Percentiles rank a stretch among this genome's conserved stretches.
These are phyloP conservation scores for Elachura formosa DNA, from an alignment of 2,113 vertebrate genomes.

Conservation along the genomic window DNA sequence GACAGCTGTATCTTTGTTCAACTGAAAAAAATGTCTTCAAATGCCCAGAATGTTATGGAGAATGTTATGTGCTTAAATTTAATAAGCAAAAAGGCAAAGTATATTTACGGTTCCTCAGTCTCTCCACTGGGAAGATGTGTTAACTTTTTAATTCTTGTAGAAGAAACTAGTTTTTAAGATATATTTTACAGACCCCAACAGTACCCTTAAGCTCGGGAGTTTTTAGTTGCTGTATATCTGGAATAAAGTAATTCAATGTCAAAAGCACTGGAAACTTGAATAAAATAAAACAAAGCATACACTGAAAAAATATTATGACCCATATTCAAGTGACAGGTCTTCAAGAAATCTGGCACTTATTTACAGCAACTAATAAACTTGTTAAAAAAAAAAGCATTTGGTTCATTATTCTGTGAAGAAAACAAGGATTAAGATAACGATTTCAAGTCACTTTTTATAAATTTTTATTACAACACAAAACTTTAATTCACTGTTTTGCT, in stretches of 20 bases:
- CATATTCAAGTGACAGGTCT: not conserved
- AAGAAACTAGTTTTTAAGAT: not conserved
- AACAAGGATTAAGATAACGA: not conserved
- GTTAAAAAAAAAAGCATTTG: not conserved
- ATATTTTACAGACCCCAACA: not conserved
- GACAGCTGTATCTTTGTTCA: conserved; percentile 18
- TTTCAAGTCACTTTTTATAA: not conserved
- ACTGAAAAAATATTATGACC: not conserved
- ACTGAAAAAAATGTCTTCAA: conserved; percentile 40
- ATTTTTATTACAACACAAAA: not conserved
- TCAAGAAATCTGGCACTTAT: not conserved
- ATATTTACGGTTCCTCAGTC: not conserved
- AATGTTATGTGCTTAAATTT: not conserved
- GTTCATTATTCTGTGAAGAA: not conserved
- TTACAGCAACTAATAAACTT: not conserved
- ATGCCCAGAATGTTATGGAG: not conserved
- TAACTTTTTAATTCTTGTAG: not conserved
- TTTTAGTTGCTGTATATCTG: not conserved
- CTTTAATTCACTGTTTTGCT: not conserved
- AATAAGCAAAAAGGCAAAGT: not conserved
- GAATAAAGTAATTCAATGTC: not conserved
- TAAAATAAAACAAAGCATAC: not conserved
- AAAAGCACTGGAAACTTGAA: not conserved
- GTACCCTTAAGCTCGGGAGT: not conserved
- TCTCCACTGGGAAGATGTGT: not conserved